Evolutionary conservation across 2,113 vertebrate species (phyloP).

Genomic region (Ceyx margarethae): DNA sequence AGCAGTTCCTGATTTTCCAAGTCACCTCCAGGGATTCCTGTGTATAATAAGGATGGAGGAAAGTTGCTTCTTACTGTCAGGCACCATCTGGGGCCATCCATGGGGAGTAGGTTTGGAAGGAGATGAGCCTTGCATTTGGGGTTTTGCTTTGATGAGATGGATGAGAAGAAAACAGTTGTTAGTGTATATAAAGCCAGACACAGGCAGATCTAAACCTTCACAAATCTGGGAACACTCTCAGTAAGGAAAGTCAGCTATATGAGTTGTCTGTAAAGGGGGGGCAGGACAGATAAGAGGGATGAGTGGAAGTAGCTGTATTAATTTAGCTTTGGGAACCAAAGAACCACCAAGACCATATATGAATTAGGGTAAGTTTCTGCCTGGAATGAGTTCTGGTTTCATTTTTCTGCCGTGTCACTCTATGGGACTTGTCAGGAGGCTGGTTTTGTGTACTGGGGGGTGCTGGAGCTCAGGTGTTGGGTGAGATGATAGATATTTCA

Average conservation of each 20-base stretch:
- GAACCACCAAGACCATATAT: accelerated
- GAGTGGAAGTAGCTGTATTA: background rate
- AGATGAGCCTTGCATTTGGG: background rate
- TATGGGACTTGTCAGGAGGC: background rate
- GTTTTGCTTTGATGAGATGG: background rate
- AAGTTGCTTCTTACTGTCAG: background rate
- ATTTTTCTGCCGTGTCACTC: background rate
- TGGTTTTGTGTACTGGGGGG: background rate
- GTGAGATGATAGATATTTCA: background rate
- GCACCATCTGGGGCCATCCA: background rate
- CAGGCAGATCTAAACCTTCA: background rate
- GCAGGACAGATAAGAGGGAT: background rate
- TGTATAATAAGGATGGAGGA: background rate
- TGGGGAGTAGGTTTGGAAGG: background rate
- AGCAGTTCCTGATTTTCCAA: background rate
- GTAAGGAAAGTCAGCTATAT: background rate
- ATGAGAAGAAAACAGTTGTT: background rate
- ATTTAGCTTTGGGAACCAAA: background rate
- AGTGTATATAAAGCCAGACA: background rate
- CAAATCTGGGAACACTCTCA: background rate
- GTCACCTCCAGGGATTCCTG: background rate
- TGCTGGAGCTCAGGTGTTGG: background rate
- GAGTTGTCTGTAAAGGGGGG: background rate
- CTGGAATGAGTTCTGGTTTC: background rate
- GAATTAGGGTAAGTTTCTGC: background rate